Base-by-base conservation (phyloP, 2,113 vertebrate species). In the Pollachius pollachius region DNA sequence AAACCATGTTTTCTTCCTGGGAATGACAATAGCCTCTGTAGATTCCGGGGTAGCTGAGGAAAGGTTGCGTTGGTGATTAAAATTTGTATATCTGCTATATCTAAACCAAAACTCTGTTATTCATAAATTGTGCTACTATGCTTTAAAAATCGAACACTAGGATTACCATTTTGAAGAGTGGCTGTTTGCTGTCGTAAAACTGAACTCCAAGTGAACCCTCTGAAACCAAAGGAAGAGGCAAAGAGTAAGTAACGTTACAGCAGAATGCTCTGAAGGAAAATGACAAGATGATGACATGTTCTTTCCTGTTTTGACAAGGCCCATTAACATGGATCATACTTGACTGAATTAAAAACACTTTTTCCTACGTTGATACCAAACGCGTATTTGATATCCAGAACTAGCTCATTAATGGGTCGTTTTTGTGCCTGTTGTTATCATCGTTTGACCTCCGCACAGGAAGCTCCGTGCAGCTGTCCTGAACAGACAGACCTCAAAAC, bases 1-100 rank as follows among this genome's bases (percentile, higher is more conserved):
- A 75, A 81, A 98, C 97, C 97, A 99, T 65, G 88, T 94, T 92
- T 98, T 98, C 89, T 83, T 98, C 79, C 81, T 94, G 27, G 97
- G 96, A 75, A 97, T 84, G 65, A 94, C 83, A 68, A 95, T 87
- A 60, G 91, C 82, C 81, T 94, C 93, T 79, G 72, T 12, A 18
- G 78, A 71, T 15, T 79, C 89, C 89, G 79, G 52, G 65, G 70
- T 9, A 17, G 5, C 23, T 62, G 15, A 2, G 3, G 64, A 1
- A 37, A 8, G 54, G 0, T 0, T 16, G 11, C 12, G 4, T 54
- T 11, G 41, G 19, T 60, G 59, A 12, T 48, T 48, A 8, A 9
- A 2, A 48, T 48, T 48, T 48, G 41, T 48, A 57, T 17, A 57
- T 57, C 15, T 57, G 54, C 54, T 57, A 17, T 16, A 57, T 54